Evolutionary conservation across 1,140 invertebrate genomes (phyloP), one percentile per base, ranked within the genome.

Genomic region (Drosophila takahashii): DNA sequence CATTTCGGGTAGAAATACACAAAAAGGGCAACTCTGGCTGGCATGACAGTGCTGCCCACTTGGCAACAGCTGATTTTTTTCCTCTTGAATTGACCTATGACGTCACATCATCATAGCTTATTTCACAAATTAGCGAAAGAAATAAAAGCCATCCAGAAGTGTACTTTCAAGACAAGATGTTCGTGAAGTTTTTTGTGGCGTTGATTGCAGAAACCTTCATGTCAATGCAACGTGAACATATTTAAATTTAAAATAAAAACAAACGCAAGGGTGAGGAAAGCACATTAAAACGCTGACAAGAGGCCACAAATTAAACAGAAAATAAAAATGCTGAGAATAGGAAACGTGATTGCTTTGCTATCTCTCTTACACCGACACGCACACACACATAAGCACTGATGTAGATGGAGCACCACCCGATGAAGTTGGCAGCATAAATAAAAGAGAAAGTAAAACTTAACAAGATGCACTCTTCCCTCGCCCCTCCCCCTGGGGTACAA

Each of bases 391-490:
- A 66, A 41, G 66, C 16, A 16, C 15, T 8, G 13, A 65, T 36
- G n/a, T 41, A 50, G 37, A 72, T 61, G 37, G 45, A n/a, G 41
- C 29, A 59, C 34, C 45, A 37, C 59, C 45, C 34, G 41, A 44
- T 79, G 54, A 56, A 77, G 51, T 54, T 70, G 56, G 57, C 39
- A 77, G 72, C 76, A 89, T 89, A 87, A 84, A 89, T 87, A 89
- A 87, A 87, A 84, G 84, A 87, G 84, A 87, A 87, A 87, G 84
- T 89, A 79, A 83, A 79, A 51, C 61, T 71, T 69, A 67, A 74
- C 48, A 79, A 81, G 77, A 86, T 72, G 65, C 52, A 39, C 41
- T 36, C 26, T 6, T n/a, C 10, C 18, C 13, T 8, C 27, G n/a
- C 18, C 15, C 39, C 22, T 18, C n/a, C 39, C 47, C n/a, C 36